These are phyloP conservation scores for Gulo gulo DNA, from an alignment of 2,113 vertebrate species.

Conservation along the genomic window DNA sequence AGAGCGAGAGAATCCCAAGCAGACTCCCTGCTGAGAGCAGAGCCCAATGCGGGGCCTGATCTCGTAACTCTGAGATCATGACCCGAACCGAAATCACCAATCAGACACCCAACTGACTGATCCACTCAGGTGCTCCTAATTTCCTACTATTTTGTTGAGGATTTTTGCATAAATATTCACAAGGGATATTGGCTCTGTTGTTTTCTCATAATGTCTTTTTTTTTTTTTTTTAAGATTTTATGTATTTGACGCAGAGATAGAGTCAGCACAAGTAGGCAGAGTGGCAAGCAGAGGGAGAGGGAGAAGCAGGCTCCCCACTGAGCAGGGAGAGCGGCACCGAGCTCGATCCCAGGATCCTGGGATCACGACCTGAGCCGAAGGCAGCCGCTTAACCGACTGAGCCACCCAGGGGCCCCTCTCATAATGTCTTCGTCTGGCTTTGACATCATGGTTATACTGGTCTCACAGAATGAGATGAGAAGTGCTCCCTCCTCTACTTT, in stretches of 20 bases:
- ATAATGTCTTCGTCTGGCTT: neutral
- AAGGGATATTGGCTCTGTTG: neutral
- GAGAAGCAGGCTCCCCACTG: too few relatives aligned
- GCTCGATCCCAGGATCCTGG: too few relatives aligned
- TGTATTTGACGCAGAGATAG: too few relatives aligned
- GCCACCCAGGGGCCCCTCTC: too few relatives aligned
- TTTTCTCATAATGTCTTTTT: neutral
- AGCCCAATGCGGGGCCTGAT: neutral
- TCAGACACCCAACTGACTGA: neutral
- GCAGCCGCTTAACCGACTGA: too few relatives aligned
- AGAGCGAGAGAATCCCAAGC: neutral
- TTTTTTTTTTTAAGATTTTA: too few relatives aligned
- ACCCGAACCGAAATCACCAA: neutral
- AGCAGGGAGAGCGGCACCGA: too few relatives aligned
- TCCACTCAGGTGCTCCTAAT: neutral
- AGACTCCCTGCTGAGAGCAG: neutral
- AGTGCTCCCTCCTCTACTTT: neutral
- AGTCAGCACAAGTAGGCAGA: too few relatives aligned
- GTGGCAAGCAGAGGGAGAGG: too few relatives aligned
- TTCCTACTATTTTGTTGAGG: neutral
- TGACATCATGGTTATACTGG: neutral
- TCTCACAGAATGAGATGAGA: neutral
- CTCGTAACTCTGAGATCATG: too few relatives aligned
- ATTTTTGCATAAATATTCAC: neutral
- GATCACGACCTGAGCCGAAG: too few relatives aligned